A percentile compares a stretch with the other conserved stretches of the same genome.
Conservation (phyloP, 2,888 invertebrate genomes). For the Caenorhabditis angaria region DNA sequence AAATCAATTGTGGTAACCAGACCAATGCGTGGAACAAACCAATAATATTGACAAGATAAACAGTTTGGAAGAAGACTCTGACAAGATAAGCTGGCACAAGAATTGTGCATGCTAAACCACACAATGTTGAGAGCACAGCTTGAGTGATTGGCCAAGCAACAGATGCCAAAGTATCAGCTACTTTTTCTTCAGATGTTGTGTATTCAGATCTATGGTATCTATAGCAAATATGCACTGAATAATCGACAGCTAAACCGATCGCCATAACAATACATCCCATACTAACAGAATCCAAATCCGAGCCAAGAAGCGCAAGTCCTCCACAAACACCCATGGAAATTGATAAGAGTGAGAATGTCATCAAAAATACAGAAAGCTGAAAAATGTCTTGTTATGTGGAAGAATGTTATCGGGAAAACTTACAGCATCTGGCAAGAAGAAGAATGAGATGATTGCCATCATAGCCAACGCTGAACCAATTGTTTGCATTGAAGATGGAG, state of each 20-base stretch:
- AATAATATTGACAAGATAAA: constrained; percentile 69
- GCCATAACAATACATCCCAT: constrained; percentile 72
- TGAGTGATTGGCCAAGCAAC: constrained; percentile 71
- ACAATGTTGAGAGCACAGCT: constrained; percentile 68
- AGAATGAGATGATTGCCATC: constrained; percentile 69
- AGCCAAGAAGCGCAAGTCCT: constrained; percentile 67
- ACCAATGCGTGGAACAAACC: constrained; percentile 65
- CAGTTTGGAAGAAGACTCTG: constrained; percentile 71
- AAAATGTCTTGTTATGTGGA: not conserved
- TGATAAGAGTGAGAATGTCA: constrained; percentile 71
- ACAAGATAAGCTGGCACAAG: constrained; percentile 71
- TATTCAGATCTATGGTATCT: constrained; percentile 67
- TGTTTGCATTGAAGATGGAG: constrained; percentile 71
- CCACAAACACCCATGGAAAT: constrained; percentile 72
- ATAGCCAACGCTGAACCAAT: constrained; percentile 67
- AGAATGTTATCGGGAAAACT: no score
- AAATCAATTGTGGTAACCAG: constrained; percentile 71
- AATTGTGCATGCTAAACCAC: constrained; percentile 59
- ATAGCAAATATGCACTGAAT: constrained; percentile 71
- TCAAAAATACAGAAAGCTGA: constrained; percentile 70
- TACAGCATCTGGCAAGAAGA: constrained; percentile 70
- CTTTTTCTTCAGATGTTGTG: constrained; percentile 60
- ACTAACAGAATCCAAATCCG: constrained; percentile 70
- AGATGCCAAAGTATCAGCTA: constrained; percentile 65
- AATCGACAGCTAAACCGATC: constrained; percentile 71